Evolutionary conservation across 2,113 vertebrate species (phyloP).

Genomic region (Abramis brama): DNA sequence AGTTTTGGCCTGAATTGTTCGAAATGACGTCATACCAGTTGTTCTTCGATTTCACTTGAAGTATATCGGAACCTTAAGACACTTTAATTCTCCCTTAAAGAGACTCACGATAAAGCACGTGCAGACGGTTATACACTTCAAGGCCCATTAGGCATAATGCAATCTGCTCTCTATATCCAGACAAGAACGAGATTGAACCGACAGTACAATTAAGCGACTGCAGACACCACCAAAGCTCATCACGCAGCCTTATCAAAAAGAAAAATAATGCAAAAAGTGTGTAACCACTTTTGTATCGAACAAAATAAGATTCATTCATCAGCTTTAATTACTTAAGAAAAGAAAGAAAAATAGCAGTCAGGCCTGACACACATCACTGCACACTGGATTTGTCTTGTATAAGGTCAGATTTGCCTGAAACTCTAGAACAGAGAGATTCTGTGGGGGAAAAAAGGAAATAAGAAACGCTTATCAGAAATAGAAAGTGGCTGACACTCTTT

Average conservation of each 20-base stretch:
- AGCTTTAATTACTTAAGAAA: conserved; percentile 62
- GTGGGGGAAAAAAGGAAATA: conserved; percentile 39
- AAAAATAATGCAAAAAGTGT: conserved; percentile 51
- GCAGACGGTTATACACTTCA: conserved; percentile 56
- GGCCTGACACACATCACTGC: conserved; percentile 57
- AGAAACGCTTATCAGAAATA: conserved; percentile 63
- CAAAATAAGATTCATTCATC: conserved; percentile 62
- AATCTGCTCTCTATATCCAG: conserved; percentile 60
- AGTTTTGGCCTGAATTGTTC: too few species aligned
- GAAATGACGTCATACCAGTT: too few species aligned
- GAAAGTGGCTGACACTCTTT: conserved; percentile 67
- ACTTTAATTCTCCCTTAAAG: conserved; percentile 56
- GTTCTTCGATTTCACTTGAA: too few species aligned
- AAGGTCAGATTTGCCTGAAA: conserved; percentile 58
- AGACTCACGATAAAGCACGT: conserved; percentile 59
- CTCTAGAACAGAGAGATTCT: conserved; percentile 55
- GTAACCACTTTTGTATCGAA: conserved; percentile 54
- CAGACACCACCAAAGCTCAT: conserved; percentile 61
- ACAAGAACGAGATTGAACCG: conserved; percentile 67
- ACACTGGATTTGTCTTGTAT: conserved; percentile 59
- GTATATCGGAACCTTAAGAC: background rate
- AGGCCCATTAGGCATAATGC: conserved; percentile 64
- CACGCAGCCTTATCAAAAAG: conserved; percentile 46
- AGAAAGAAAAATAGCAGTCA: conserved; percentile 54
- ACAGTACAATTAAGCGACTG: conserved; percentile 69